Conservation (phyloP, 2,113 vertebrate species). For the Abramis brama region DNA sequence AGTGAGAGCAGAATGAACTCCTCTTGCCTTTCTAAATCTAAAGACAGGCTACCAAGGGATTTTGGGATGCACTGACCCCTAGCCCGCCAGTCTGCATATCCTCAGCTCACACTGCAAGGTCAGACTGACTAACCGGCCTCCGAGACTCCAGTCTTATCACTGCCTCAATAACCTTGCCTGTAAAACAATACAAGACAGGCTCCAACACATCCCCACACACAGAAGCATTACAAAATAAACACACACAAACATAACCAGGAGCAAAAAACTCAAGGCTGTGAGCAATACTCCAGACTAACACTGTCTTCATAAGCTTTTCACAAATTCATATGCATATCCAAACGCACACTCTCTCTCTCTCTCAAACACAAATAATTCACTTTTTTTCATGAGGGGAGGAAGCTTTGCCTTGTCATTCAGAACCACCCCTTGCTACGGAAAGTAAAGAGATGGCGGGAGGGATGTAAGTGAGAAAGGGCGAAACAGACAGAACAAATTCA, state of each 20-base stretch:
- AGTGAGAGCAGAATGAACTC: conserved; percentile 29
- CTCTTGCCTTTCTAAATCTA: conserved; percentile 3
- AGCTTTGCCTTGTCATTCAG: conserved; percentile 28
- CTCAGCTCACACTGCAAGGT: conserved; percentile 67
- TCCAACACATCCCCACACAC: conserved; percentile 61
- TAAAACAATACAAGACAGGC: conserved; percentile 62
- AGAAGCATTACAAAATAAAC: conserved; percentile 31
- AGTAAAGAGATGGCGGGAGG: conserved; percentile 14
- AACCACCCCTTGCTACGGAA: conserved; percentile 9
- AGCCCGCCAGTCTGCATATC: conserved; percentile 63
- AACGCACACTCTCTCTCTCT: neutral
- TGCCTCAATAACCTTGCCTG: conserved; percentile 66
- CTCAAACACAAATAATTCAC: neutral
- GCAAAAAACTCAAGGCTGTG: conserved; percentile 37
- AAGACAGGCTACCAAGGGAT: conserved; percentile 1
- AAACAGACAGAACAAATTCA: conserved; percentile 64
- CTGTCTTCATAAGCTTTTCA: neutral
- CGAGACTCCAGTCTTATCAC: conserved; percentile 65
- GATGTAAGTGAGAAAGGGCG: conserved; percentile 8
- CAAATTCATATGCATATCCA: conserved; percentile 5
- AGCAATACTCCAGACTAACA: conserved; percentile 17
- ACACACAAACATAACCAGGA: conserved; percentile 8
- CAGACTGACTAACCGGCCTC: conserved; percentile 60
- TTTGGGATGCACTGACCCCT: conserved; percentile 52
- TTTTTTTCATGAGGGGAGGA: neutral